Percentiles rank a stretch among this genome's conserved stretches.
These are phyloP conservation scores for Siniperca undulata DNA, from an alignment of 2,797 vertebrate species.

Conservation along the genomic window DNA sequence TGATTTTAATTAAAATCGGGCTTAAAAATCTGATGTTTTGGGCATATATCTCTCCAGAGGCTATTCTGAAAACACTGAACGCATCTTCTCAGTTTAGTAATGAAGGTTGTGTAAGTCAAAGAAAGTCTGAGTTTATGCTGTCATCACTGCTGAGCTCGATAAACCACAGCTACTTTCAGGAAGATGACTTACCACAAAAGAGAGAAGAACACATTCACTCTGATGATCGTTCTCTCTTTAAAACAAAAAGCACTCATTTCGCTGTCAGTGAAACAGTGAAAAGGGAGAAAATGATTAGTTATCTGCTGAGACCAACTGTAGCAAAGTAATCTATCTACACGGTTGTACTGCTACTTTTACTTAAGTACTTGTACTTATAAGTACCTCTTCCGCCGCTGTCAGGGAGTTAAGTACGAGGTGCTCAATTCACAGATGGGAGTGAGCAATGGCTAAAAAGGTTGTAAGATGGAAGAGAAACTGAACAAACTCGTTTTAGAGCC, in stretches of 20 bases:
- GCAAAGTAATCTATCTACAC: no score
- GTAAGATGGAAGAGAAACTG: no score
- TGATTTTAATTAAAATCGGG: neutral
- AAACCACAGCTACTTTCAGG: conserved; percentile 13
- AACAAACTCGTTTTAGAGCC: neutral
- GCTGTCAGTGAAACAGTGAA: neutral
- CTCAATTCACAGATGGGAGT: neutral
- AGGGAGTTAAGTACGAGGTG: neutral
- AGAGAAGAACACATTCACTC: neutral
- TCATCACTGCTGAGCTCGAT: neutral
- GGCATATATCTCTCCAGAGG: neutral
- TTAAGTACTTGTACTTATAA: no score
- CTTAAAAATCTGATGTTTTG: neutral
- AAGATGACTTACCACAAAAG: conserved; percentile 16
- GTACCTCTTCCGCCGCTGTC: no score
- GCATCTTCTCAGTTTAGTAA: neutral
- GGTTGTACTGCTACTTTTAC: no score
- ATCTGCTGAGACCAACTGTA: no score
- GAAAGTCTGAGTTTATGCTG: no score
- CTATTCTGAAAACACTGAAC: neutral
- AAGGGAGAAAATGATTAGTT: no score
- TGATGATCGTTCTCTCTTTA: neutral
- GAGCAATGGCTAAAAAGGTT: neutral
- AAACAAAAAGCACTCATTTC: neutral
- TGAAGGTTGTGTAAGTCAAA: neutral